Base-by-base conservation (phyloP, 2,113 vertebrate species). In the Entosphenus tridentatus region DNA sequence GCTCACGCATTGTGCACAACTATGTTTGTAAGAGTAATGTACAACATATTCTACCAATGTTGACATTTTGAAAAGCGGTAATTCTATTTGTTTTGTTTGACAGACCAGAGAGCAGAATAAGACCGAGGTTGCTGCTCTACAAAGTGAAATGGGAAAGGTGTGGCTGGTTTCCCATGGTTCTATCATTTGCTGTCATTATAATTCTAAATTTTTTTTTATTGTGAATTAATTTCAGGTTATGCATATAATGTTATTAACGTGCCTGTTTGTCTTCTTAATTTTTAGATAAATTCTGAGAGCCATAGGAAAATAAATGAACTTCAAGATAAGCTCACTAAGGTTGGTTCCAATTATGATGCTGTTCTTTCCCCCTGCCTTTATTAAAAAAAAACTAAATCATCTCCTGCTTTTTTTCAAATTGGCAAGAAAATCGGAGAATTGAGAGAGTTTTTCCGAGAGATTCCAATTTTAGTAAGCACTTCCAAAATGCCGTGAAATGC, bases 21-120 rank as follows among this genome's bases (percentile, higher is more conserved):
- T 39, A 7, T 39, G 39, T 39, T 39, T 39, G 39, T 39, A 39
- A 39, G 39, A 39, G 39, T 39, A 39, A 39, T 39, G 39, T 39
- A 1, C 39, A 39, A 39, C 39, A 5, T 39, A 39, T 39, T 39
- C 39, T 39, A 39, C 39, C 39, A 39, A 39, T 39, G 39, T 39
- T 39, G 39, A 39, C 5, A 39, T 39, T 39, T 39, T 39, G 39
- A 39, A 39, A 39, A 39, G 39, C 39, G 39, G 39, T 39, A 39
- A 39, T 39, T 57, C 56, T 71, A 5, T 70, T 12, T 16, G 9
- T 71, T 57, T 68, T 58, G 70, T 58, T 77, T 76, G 71, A 39
- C 80, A 98, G 93, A 85, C 85, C 65, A 96, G 90, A 81, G 93
- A 97, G 73, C 89, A 92, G 78, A 85, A 89, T 1, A 96, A 92